Evolutionary conservation across 2,797 vertebrate species (phyloP).

Genomic region (Trachops cirrhosus): DNA sequence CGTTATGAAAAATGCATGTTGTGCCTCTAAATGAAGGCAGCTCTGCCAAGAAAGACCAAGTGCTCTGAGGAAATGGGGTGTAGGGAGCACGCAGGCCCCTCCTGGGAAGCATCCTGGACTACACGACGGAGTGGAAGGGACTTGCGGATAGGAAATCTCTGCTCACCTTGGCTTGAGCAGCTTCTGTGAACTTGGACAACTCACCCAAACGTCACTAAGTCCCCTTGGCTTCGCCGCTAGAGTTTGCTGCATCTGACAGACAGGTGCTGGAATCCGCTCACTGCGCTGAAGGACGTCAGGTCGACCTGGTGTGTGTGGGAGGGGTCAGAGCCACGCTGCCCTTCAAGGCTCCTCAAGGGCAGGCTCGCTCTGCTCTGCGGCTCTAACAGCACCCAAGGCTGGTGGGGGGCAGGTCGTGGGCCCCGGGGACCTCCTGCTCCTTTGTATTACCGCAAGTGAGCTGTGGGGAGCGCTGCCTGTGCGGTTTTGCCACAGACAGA

Average conservation of each 20-base stretch:
- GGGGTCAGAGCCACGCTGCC: not conserved
- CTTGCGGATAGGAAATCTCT: not conserved
- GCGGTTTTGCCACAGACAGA: not conserved
- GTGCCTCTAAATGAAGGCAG: not conserved
- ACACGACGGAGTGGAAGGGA: fast-evolving
- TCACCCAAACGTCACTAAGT: not conserved
- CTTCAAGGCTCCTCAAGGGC: not conserved
- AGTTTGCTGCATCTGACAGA: not conserved
- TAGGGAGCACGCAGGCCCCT: not conserved
- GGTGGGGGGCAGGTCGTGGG: not conserved
- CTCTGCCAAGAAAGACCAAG: not conserved
- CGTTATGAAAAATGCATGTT: not conserved
- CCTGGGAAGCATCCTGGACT: fast-evolving
- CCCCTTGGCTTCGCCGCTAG: not conserved
- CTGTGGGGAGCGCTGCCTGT: not conserved
- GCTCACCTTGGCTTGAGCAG: not conserved
- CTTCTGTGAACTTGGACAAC: not conserved
- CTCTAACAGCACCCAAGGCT: not conserved
- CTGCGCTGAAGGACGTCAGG: not conserved
- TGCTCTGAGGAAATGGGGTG: not conserved
- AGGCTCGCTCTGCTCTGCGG: too few relatives aligned
- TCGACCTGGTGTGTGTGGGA: not conserved
- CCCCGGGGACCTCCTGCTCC: not conserved
- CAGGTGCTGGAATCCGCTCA: not conserved
- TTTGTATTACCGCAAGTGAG: not conserved